These are phyloP conservation scores for Metellina segmentata DNA, from an alignment of 2,888 invertebrate genomes.

Conservation along the genomic window DNA sequence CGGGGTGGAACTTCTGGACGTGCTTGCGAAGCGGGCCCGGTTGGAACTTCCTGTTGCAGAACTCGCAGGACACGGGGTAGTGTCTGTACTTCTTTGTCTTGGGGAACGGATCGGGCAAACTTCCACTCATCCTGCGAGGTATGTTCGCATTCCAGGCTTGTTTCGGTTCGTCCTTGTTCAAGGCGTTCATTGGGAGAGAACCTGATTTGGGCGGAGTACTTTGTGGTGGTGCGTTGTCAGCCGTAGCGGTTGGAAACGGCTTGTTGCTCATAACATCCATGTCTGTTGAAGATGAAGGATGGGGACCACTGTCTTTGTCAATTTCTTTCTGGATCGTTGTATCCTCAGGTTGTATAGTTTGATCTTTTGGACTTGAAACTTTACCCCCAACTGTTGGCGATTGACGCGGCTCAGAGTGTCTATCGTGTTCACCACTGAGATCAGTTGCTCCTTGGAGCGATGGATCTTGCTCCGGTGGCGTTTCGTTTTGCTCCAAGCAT, in stretches of 20 bases:
- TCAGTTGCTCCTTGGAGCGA: background rate
- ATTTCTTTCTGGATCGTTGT: background rate
- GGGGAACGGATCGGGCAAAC: background rate
- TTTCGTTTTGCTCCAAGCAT: background rate
- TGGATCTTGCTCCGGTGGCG: background rate
- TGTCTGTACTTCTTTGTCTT: constrained; percentile 48
- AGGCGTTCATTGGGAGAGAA: constrained; percentile 11
- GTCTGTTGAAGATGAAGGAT: too few species aligned
- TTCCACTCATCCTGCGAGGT: constrained; percentile 1
- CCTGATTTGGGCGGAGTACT: too few species aligned
- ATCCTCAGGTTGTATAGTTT: background rate
- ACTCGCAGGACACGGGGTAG: constrained; percentile 61
- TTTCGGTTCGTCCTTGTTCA: constrained; percentile 21
- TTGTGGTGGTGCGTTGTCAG: too few species aligned
- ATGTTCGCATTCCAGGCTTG: constrained; percentile 54
- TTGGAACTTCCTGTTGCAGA: constrained; percentile 53
- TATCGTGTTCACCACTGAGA: background rate
- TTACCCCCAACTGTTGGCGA: background rate
- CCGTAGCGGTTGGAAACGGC: too few species aligned
- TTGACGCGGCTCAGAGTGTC: background rate
- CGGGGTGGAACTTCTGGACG: constrained; percentile 37
- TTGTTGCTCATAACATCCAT: too few species aligned
- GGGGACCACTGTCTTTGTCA: background rate
- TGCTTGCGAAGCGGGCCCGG: constrained; percentile 35
- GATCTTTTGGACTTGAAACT: background rate